Conservation (phyloP, 2,888 invertebrate genomes). For the Drosophila fulvimacula region DNA sequence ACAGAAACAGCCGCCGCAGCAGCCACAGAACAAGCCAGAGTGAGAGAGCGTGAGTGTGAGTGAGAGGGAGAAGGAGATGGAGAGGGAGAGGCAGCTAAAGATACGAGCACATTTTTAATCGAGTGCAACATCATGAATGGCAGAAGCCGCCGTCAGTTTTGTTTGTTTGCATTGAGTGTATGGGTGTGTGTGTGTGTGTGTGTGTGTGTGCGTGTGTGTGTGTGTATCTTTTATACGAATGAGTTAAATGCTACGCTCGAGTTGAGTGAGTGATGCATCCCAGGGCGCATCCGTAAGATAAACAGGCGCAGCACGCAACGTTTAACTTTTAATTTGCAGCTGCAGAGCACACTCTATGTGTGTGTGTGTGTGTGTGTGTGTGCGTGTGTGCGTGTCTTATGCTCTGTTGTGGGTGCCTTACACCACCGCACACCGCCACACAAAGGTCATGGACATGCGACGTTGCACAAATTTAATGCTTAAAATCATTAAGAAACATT, state of each 20-base stretch:
- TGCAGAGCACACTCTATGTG: slow-evolving; percentile 38
- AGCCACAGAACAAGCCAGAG: slow-evolving; percentile 13
- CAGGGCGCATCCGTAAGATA: slow-evolving; percentile 81
- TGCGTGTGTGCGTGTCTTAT: slow-evolving; percentile 12
- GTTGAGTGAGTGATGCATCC: slow-evolving; percentile 81
- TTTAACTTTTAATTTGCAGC: slow-evolving; percentile 80
- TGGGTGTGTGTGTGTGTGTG: not conserved
- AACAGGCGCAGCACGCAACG: slow-evolving; percentile 79
- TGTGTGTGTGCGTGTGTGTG: slow-evolving; percentile 38
- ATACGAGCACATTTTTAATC: slow-evolving; percentile 76
- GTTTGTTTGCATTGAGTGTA: slow-evolving; percentile 52
- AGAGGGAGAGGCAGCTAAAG: slow-evolving; percentile 15
- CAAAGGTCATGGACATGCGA: slow-evolving; percentile 75
- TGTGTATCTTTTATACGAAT: slow-evolving; percentile 77
- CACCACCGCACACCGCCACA: slow-evolving; percentile 14
- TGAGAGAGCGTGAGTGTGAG: not conserved
- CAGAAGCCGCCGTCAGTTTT: slow-evolving; percentile 66
- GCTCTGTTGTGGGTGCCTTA: slow-evolving; percentile 41
- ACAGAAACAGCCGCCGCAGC: slow-evolving; percentile 44
- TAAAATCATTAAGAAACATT: slow-evolving; percentile 49
- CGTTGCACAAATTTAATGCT: slow-evolving; percentile 64
- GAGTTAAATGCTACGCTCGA: slow-evolving; percentile 78
- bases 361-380: slow-evolving; percentile 8
- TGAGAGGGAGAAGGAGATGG: not conserved
- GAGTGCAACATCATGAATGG: slow-evolving; percentile 80